Evolutionary conservation across 2,888 invertebrate species (phyloP), one percentile per base, ranked within the genome.

Genomic region (Crematogaster levior): DNA sequence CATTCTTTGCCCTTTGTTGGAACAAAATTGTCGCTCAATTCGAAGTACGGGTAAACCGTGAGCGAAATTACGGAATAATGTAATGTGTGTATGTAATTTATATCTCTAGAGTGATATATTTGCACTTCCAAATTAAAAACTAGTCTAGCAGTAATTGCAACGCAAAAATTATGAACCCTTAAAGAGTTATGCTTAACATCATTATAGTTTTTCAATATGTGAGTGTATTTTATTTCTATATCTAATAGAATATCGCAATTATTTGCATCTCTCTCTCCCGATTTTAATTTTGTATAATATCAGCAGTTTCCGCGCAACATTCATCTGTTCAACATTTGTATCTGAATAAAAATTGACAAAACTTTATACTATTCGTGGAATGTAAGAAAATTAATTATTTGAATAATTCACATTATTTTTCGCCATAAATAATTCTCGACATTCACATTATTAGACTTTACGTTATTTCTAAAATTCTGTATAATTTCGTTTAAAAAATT

Each of bases 1-100:
- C 30, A 15, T 37, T 6, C 9, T 75, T 58, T 40, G 15, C 34
- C 56, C 56, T 46, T 79, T 79, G 40, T 68, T 18, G 34, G 3
- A 34, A 56, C 43, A 7, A 30, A 66, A 43, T 40, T 75, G 66
- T 66, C 75, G 40, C n/a, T 51, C 75, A 18, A 30, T 51, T 63
- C 75, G 12, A 24, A 37, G 24, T 27, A 34, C 43, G 10, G n/a
- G 10, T 46, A 74, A 61, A 24, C 40, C 51, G n/a, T 15, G 9
- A n/a, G 4, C 30, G 10, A 53, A 53, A 66, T 75, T 75, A 40
- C 40, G 21, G 21, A 12, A n/a, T n/a, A n/a, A n/a, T n/a, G n/a
- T n/a, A n/a, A n/a, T n/a, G n/a, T n/a, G n/a, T n/a, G n/a, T n/a
- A n/a, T n/a, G n/a, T n/a, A n/a, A n/a, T n/a, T n/a, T n/a, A n/a